Base-by-base conservation (phyloP, 2,113 vertebrate genomes). In the Campylorhamphus procurvoides region DNA sequence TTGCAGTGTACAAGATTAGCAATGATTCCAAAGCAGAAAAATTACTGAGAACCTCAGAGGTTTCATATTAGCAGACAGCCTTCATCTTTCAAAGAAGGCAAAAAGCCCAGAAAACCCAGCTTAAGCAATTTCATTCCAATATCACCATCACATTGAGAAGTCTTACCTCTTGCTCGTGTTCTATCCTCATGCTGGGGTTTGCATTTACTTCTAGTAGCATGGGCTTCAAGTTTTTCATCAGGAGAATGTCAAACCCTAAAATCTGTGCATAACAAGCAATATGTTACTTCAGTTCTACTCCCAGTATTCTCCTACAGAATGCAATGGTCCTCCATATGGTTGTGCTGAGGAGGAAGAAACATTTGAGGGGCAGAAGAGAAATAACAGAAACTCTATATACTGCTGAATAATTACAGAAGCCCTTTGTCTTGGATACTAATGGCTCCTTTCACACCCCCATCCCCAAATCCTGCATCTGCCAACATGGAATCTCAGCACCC, bases 181-280 rank as follows among this genome's bases (percentile, higher is more conserved):
- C 99, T 67, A 99, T 99, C 88, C 99, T 99, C 99, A 99, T 99
- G 97, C 99, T 99, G 94, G 99, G 99, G 90, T 99, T 99, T 89
- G 99, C 98, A 71, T 99, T 99, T 68, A 99, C 99, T 97, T 99
- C 99, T n/a, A 99, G 97, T 60, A 99, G 97, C 28, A 99, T 84
- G 17, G 99, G 99, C 97, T 99, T 99, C 98, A 99, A 96, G 96
- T 99, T 99, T 97, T 99, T 99, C 99, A 98, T 99, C 96, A 99
- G 98, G 60, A 99, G 98, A 87, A 99, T 99, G 97, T 99, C 99
- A 98, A 99, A 99, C n/a, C 99, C 99, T 97, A 99, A 97, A 94
- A 99, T 99, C 99, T 99, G 97, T 24, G 66, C 58, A 89, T 14
- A 93, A 96, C 29, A 97, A 94, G 94, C 78, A 87, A 94, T 14